Evolutionary conservation across 2,797 vertebrate species (phyloP), one percentile per base, ranked within the genome.

Genomic region (Sylvilagus floridanus): DNA sequence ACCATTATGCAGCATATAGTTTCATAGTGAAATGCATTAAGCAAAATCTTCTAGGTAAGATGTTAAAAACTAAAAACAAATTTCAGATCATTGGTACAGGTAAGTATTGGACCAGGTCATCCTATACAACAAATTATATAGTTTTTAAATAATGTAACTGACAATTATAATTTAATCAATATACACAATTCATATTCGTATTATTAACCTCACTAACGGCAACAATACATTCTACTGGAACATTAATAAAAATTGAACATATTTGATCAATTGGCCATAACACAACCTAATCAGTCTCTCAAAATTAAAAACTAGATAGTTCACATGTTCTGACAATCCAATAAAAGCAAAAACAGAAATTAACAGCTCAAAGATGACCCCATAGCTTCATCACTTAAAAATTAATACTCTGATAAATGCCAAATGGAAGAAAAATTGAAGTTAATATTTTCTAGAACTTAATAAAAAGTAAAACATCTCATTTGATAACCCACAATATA

Each of bases 301-400:
- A 82, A 47, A 83, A 89, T 78, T 86, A 60, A 90, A 91, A n/a
- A 75, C 57, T 10, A 88, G 78, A n/a, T 35, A 50, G 42, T 85
- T 86, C 42, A 88, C 13, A 86, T 82, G 75, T 9, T 21, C 52
- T 93, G 65, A 69, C 28, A 93, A 68, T n/a, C 4, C 30, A 95
- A 63, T 75, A 88, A 73, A 88, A 95, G 66, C 30, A 82, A 85
- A 69, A 87, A 83, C 42, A 78, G 11, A 93, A 95, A 75, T 65
- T 50, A 88, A 83, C 52, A 94, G 52, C 8, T 75, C 26, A 84
- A 76, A 93, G 42, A 88, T 88, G n/a, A 76, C 8, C 28, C 14
- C 32, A 50, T 32, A 88, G 90, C 22, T 89, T 84, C 1, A 77
- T 5, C 22, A 65, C 28, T 66, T 76, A 92, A 62, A 88, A 92